phyloP scores from a whole-genome alignment of 2,888 invertebrate genomes.

The Thecocarcelia acutangulata region DNA sequence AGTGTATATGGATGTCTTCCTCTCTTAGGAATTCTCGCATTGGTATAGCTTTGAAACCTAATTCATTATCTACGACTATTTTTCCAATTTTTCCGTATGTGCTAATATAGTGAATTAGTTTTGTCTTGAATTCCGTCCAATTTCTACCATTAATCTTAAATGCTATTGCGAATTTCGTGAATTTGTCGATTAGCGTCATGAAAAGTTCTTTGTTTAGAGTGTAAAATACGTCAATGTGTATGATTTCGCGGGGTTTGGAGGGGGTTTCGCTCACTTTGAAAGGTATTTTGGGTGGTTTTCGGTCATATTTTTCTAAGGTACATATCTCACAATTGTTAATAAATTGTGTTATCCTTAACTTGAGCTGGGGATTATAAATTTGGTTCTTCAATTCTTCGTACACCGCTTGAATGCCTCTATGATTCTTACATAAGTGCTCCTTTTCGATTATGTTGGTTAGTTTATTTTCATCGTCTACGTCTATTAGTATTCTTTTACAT shows the following conservation, averaged over 20 bases:
- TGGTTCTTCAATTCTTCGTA: slow-evolving; percentile 34
- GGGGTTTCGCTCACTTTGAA: slow-evolving; percentile 68
- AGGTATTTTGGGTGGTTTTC: slow-evolving; percentile 63
- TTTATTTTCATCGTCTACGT: slow-evolving; percentile 31
- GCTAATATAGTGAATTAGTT: not conserved
- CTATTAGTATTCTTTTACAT: slow-evolving; percentile 1
- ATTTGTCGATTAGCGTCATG: not conserved
- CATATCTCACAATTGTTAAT: slow-evolving; percentile 70
- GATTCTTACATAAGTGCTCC: slow-evolving; percentile 43
- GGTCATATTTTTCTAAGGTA: slow-evolving; percentile 60
- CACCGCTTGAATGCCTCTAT: slow-evolving; percentile 34
- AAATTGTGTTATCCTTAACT: slow-evolving; percentile 63
- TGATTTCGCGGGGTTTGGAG: not conserved
- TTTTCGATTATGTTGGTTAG: slow-evolving; percentile 29
- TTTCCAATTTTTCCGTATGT: not conserved
- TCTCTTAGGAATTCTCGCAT: slow-evolving; percentile 62
- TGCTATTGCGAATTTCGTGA: not conserved
- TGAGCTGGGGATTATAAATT: slow-evolving; percentile 64
- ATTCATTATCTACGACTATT: slow-evolving; percentile 40
- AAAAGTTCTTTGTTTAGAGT: not conserved
- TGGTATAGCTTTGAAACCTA: slow-evolving; percentile 67
- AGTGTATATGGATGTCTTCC: slow-evolving; percentile 62
- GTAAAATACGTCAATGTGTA: not conserved
- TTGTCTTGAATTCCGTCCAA: not conserved
- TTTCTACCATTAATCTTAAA: not conserved